phyloP scores from a whole-genome alignment of 2,797 vertebrate species.

The Nothura maculosa region DNA sequence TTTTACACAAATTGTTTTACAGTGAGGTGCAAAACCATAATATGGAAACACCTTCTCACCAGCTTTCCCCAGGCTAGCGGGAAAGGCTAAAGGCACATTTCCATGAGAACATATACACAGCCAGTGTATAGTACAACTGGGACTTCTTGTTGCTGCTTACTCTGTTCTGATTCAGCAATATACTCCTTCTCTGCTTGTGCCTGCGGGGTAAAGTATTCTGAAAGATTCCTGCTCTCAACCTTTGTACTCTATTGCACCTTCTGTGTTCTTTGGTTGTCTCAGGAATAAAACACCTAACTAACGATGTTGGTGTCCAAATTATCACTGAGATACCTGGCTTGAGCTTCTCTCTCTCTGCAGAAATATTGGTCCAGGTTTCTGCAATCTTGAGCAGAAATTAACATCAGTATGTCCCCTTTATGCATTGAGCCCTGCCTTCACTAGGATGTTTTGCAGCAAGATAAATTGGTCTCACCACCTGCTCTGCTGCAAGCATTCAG shows the following conservation, averaged over 20 bases:
- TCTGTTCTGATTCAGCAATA: background rate
- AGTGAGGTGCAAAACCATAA: accelerated
- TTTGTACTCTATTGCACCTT: background rate
- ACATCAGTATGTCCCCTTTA: background rate
- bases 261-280: background rate
- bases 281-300: conserved; percentile 14
- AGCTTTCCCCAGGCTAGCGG: background rate
- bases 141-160: background rate
- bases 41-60: background rate
- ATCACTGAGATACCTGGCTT: background rate
- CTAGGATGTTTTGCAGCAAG: background rate
- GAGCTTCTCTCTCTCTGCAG: conserved; percentile 8
- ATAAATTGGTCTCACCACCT: conserved; percentile 21
- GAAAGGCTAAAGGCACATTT: background rate
- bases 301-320: background rate
- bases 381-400: conserved; percentile 14
- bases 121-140: background rate
- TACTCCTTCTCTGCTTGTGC: background rate
- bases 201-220: background rate
- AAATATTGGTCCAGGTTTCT: conserved; percentile 20
- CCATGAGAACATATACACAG: background rate
- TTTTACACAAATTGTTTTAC: background rate
- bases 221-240: background rate
- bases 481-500: background rate
- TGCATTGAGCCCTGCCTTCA: background rate